A percentile compares a stretch with the other conserved stretches of the same genome.
Evolutionary conservation across 2,888 invertebrate species (phyloP).

Genomic region (Gryllus longicercus): DNA sequence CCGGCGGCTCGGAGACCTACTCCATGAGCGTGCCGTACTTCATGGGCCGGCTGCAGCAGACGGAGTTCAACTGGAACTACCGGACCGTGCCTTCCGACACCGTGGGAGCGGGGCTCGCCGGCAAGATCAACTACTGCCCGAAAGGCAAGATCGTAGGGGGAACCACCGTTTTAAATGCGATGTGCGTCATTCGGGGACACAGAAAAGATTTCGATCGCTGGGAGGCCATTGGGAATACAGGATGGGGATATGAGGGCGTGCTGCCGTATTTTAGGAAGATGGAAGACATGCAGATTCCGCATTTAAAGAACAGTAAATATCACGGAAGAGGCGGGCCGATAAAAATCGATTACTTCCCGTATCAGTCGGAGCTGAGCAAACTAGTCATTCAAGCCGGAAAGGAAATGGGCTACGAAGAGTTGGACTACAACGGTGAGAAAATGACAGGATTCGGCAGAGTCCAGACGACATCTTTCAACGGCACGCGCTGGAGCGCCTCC

Average conservation of each 20-base stretch:
- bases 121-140: background rate
- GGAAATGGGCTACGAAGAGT: constrained; percentile 51
- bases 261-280: no score
- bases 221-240: no score
- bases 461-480: constrained; percentile 58
- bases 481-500: constrained; percentile 54
- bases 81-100: background rate
- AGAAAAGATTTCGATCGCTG: constrained; percentile 36
- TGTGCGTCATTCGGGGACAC: constrained; percentile 48
- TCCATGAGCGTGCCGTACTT: constrained; percentile 10
- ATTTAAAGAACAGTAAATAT: background rate
- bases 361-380: constrained; percentile 75
- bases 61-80: constrained; percentile 12
- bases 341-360: constrained; percentile 57
- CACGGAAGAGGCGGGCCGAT: background rate
- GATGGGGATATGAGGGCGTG: no score
- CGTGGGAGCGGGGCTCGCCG: background rate
- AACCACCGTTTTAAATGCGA: constrained; percentile 55
- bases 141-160: constrained; percentile 11
- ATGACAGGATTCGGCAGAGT: constrained; percentile 64
- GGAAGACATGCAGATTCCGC: constrained; percentile 33
- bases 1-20: no score
- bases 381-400: constrained; percentile 61
- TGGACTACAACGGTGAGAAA: constrained; percentile 66
- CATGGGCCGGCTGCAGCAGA: background rate